Evolutionary conservation across 2,113 vertebrate genomes (phyloP).

Genomic region (Capra hircus): DNA sequence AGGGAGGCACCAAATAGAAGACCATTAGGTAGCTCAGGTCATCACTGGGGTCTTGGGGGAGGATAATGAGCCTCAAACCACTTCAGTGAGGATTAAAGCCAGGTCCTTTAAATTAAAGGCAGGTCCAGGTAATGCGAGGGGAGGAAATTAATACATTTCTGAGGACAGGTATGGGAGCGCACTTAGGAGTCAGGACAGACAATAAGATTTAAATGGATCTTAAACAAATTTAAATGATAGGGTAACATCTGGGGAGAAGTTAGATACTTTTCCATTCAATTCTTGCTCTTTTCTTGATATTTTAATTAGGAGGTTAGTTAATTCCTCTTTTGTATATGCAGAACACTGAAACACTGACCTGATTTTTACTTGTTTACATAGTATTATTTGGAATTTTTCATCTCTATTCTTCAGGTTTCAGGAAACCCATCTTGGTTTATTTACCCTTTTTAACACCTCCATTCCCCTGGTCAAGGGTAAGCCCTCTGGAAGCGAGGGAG

Average conservation of each 20-base stretch:
- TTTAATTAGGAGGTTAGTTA: not conserved
- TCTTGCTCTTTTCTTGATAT: not conserved
- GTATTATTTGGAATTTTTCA: not conserved
- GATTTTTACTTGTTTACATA: not conserved
- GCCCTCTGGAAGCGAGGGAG: not conserved
- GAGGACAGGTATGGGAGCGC: not conserved
- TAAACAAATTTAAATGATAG: constrained; percentile 36
- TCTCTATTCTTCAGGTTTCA: not conserved
- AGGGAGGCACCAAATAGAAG: not conserved
- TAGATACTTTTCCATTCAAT: not conserved
- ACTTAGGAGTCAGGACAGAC: not conserved
- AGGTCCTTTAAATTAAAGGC: not conserved
- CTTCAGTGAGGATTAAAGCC: not conserved
- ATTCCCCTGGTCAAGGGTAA: not conserved
- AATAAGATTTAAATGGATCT: not conserved
- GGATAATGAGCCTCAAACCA: not conserved
- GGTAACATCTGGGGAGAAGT: not conserved
- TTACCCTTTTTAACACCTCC: not conserved
- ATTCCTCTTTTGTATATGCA: not conserved
- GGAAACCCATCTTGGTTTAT: not conserved
- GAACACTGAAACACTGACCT: not conserved
- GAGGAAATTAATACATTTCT: not conserved
- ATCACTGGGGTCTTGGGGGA: not conserved
- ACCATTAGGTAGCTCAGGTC: not conserved
- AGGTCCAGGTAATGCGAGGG: not conserved